A percentile compares a stretch with the other conserved stretches of the same genome.
Evolutionary conservation across 2,797 vertebrate species (phyloP).

Genomic region (Myripristis murdjan): DNA sequence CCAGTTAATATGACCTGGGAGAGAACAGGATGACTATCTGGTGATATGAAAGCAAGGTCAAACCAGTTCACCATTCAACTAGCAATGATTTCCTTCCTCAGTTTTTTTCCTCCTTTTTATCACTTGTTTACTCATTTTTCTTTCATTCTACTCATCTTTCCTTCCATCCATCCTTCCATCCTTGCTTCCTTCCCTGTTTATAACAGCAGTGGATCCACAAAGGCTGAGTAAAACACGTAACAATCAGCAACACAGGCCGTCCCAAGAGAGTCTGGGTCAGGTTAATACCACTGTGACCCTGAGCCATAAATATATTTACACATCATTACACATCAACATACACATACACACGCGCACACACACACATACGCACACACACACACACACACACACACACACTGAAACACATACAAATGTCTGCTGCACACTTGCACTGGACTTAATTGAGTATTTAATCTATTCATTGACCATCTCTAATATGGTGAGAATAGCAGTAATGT

Average conservation of each 20-base stretch:
- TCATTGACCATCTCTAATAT: conserved; percentile 75
- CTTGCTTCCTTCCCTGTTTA: conserved; percentile 22
- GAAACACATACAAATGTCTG: not conserved
- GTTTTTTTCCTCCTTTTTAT: conserved; percentile 10
- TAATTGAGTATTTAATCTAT: conserved; percentile 80
- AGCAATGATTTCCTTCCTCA: not conserved
- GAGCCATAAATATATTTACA: conserved; percentile 86
- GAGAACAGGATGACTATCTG: too few species aligned
- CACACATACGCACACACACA: conserved; percentile 47
- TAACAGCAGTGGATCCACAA: conserved; percentile 21
- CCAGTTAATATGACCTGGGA: not conserved
- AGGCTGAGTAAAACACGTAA: conserved; percentile 54
- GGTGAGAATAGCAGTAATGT: conserved; percentile 62
- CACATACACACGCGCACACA: conserved; percentile 51
- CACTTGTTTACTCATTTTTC: too few species aligned
- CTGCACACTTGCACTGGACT: conserved; percentile 18
- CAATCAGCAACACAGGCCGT: conserved; percentile 61
- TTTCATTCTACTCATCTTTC: too few species aligned
- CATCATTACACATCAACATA: conserved; percentile 82
- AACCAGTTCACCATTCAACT: not conserved
- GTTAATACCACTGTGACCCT: conserved; percentile 82
- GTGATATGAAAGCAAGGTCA: too few species aligned
- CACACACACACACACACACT: conserved; percentile 13
- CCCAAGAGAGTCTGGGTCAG: conserved; percentile 76
- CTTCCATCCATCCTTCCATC: not conserved